phyloP scores from a whole-genome alignment of 2,113 vertebrate genomes.

The Calyptomena viridis region DNA sequence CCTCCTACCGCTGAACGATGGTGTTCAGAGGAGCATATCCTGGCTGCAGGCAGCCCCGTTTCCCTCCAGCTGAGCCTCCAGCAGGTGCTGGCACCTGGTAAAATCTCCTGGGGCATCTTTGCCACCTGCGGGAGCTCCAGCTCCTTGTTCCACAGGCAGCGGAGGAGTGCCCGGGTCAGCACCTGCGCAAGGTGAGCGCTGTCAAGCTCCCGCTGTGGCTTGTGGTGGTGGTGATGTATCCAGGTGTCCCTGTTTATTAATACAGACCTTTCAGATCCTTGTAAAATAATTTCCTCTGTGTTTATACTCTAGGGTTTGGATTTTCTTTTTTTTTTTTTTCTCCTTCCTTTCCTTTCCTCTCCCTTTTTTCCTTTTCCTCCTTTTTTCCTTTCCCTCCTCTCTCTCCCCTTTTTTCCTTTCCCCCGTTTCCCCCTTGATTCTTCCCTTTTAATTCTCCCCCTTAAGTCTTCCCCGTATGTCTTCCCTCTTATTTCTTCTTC shows the following conservation, averaged over 20 bases:
- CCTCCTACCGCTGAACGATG: neutral
- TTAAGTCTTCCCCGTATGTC: too few species aligned
- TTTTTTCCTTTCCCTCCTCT: fast-evolving
- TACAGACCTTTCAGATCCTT: neutral
- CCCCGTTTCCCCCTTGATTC: fast-evolving
- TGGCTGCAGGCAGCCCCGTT: neutral
- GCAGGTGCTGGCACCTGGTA: too few species aligned
- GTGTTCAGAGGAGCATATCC: neutral
- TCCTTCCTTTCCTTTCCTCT: too few species aligned
- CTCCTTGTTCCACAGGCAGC: neutral
- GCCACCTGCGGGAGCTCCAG: neutral
- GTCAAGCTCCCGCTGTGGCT: neutral
- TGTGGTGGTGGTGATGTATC: neutral
- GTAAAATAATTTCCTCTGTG: neutral
- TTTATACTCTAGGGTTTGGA: neutral
- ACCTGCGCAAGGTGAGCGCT: neutral
- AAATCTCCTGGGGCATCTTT: neutral
- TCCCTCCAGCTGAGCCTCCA: neutral
- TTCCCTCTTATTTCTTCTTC: neutral
- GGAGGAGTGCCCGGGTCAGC: neutral
- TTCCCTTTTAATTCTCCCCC: neutral
- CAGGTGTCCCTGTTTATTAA: neutral
- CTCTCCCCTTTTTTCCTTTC: fast-evolving
- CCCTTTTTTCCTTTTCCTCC: fast-evolving
- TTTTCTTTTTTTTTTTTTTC: fast-evolving